Conservation (phyloP, 92 coral and sea anemone genomes). For the Anthopleura xanthogrammica region DNA sequence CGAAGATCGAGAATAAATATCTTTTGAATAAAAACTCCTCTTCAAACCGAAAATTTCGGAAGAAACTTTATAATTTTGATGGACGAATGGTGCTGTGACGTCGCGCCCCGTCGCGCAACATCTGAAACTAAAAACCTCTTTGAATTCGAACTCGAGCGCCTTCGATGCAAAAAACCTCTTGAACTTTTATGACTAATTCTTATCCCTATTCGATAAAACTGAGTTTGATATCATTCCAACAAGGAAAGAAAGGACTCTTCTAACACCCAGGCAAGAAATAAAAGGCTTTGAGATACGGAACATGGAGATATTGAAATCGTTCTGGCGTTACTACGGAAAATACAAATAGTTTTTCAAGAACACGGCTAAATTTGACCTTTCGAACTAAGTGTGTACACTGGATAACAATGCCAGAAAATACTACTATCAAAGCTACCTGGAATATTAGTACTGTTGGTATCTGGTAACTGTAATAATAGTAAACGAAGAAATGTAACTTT, state of each 20-base stretch:
- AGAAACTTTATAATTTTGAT: neutral
- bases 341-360: neutral
- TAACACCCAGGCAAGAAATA: neutral
- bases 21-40: neutral
- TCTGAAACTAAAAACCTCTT: neutral
- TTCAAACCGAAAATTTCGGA: neutral
- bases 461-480: neutral
- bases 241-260: neutral
- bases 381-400: neutral
- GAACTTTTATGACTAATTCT: neutral
- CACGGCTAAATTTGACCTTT: neutral
- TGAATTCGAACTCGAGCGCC: neutral
- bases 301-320: neutral
- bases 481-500: too few species aligned
- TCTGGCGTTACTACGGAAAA: neutral
- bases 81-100: neutral
- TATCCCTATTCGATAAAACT: neutral
- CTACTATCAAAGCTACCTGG: neutral
- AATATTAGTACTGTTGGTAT: neutral
- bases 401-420: neutral
- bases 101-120: neutral
- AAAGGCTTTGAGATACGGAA: neutral
- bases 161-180: neutral
- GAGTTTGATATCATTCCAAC: neutral
- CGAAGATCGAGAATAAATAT: slow-evolving; percentile 23